Evolutionary conservation across 2,113 vertebrate species (phyloP), one percentile per base, ranked within the genome.

Genomic region (Oostethus manadensis): DNA sequence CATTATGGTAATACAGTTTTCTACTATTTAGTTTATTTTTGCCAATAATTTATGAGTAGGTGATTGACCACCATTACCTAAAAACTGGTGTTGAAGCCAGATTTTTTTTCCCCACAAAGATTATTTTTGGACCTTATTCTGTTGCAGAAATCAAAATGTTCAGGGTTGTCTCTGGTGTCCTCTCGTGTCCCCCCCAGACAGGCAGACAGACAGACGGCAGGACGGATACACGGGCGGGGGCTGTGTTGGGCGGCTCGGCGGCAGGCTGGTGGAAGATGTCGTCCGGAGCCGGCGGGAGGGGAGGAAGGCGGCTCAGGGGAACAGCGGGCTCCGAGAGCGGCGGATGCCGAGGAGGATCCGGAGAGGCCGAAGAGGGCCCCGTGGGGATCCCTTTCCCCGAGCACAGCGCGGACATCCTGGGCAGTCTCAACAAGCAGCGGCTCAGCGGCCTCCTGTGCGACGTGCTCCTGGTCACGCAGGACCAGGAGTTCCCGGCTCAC

Each of bases 341-440:
- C 26, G 87, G 82, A 48, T 77, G 86, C 56, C 73, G 84, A 59
- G 78, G 83, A 45, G 83, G 80, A 26, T 74, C 92, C 0, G 87
- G 81, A 1, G 85, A 87, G 87, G 92, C 81, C 76, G 94, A 95
- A 87, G 97, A 99, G 53, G 97, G 97, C 71, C 96, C 95, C 45
- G 94, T 99, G 71, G 96, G 97, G 84, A 97, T 99, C 89, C 97
- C 97, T 7, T 99, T 99, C 85, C 97, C 95, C 0, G 97, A 98
- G 88, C 96, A 99, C 89, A 97, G 97, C 68, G 94, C 93, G 1
- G 96, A 98, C 83, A 92, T 99, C 81, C 90, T 99, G 77, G 94
- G 95, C 26, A 91, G 93, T 23, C 91, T 98, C 62, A 99, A 99
- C 23, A 93, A 93, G 86, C 97, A 98, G 90, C 85, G 97, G 62